Evolutionary conservation across 2,113 vertebrate genomes (phyloP).

Genomic region (Zosterops lateralis): DNA sequence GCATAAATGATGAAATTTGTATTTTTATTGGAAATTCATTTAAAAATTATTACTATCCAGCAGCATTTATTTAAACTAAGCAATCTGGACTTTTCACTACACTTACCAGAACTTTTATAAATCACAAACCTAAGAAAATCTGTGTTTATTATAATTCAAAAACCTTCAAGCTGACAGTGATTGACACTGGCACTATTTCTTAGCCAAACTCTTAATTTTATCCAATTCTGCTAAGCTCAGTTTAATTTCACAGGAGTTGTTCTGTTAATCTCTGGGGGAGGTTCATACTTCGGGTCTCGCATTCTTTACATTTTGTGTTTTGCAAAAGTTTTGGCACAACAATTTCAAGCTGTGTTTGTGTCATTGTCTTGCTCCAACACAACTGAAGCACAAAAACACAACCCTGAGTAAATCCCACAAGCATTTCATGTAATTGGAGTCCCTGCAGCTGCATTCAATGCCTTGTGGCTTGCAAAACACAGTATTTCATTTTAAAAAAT

Average conservation of each 20-base stretch:
- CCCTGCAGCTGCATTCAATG: not conserved
- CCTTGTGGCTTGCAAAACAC: not conserved
- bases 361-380: not conserved
- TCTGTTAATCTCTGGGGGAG: not conserved
- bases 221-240: not conserved
- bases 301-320: not conserved
- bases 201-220: not conserved
- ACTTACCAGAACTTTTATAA: not conserved
- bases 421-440: accelerated
- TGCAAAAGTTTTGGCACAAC: not conserved
- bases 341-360: not conserved
- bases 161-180: accelerated
- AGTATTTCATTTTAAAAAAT: accelerated
- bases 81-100: not conserved
- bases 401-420: not conserved
- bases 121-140: not conserved
- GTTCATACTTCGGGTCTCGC: accelerated
- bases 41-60: not conserved
- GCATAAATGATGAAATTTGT: not conserved
- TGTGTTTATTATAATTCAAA: not conserved
- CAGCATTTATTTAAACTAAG: not conserved
- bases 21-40: not conserved
- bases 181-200: accelerated
- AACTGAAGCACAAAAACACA: accelerated
- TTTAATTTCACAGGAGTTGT: not conserved